Conservation (phyloP, 2,888 invertebrate species). For the Andrena bucephala region DNA sequence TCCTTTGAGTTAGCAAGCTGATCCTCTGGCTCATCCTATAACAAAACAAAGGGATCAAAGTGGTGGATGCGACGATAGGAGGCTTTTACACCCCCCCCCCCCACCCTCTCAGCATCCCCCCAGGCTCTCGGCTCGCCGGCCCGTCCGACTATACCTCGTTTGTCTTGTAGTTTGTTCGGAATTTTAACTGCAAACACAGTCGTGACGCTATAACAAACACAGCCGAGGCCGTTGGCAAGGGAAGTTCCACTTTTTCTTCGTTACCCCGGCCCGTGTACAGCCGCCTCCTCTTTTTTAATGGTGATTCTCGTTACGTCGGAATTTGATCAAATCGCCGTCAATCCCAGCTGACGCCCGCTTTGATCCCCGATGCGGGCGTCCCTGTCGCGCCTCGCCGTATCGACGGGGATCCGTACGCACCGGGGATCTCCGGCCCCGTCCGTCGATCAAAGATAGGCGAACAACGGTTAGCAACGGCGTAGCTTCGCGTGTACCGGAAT, state of each 20-base stretch:
- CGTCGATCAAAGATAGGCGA: background rate
- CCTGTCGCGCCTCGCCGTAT: slow-evolving; percentile 5
- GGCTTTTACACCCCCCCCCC: slow-evolving; percentile 54
- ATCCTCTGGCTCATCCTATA: slow-evolving; percentile 75
- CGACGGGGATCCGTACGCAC: background rate
- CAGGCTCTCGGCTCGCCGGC: slow-evolving; percentile 23
- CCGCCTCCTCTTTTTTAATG: slow-evolving; percentile 40
- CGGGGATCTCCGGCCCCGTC: too few species aligned
- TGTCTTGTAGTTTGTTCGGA: slow-evolving; percentile 75
- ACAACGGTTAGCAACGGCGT: background rate
- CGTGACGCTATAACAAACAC: slow-evolving; percentile 66
- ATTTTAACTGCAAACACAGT: slow-evolving; percentile 72
- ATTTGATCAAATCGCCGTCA: slow-evolving; percentile 54
- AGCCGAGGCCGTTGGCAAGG: background rate
- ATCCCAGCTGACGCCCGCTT: slow-evolving; percentile 31
- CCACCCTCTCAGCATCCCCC: slow-evolving; percentile 39
- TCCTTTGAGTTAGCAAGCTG: slow-evolving; percentile 78
- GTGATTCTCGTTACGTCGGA: slow-evolving; percentile 62
- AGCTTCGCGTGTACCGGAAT: too few species aligned
- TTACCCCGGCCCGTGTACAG: slow-evolving; percentile 15
- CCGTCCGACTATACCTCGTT: slow-evolving; percentile 67
- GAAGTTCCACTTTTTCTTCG: slow-evolving; percentile 58
- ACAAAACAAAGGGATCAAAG: slow-evolving; percentile 77
- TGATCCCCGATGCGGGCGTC: slow-evolving; percentile 37
- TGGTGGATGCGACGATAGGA: slow-evolving; percentile 70